A percentile compares a stretch with the other conserved stretches of the same genome.
Conservation (phyloP, 2,888 invertebrate genomes). For the Aelia acuminata region DNA sequence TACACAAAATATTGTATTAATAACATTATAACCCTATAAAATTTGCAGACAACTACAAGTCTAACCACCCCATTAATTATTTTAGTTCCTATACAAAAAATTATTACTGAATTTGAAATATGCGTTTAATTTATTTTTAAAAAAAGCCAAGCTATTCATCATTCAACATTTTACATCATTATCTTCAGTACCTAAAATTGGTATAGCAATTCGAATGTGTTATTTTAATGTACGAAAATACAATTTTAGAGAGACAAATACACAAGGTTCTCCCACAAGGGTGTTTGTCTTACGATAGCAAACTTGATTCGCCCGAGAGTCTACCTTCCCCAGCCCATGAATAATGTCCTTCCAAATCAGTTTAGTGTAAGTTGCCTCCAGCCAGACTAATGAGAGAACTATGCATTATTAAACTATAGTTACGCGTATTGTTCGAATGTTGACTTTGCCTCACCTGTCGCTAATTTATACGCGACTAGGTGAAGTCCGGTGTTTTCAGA, state of each 20-base stretch:
- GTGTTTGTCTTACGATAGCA: not conserved
- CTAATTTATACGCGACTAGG: not conserved
- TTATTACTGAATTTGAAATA: too few relatives aligned
- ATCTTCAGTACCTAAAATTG: too few relatives aligned
- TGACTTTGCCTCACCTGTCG: not conserved
- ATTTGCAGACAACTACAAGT: too few relatives aligned
- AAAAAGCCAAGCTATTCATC: too few relatives aligned
- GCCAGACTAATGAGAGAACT: not conserved
- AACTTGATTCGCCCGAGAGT: not conserved
- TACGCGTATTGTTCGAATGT: conserved; percentile 6
- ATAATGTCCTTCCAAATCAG: conserved; percentile 13
- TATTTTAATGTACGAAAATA: too few relatives aligned
- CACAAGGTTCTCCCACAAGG: not conserved
- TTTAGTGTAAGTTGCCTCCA: not conserved
- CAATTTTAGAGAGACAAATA: not conserved
- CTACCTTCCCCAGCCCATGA: not conserved
- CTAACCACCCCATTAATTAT: too few relatives aligned
- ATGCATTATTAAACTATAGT: conserved; percentile 26
- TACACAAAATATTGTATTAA: too few relatives aligned
- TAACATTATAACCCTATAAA: too few relatives aligned
- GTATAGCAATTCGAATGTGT: too few relatives aligned
- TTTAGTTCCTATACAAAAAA: too few relatives aligned
- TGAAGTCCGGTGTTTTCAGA: conserved; percentile 1
- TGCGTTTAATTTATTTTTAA: too few relatives aligned
- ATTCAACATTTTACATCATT: too few relatives aligned